phyloP scores from a whole-genome alignment of 2,113 vertebrate species.

The Sebastes schlegelii region DNA sequence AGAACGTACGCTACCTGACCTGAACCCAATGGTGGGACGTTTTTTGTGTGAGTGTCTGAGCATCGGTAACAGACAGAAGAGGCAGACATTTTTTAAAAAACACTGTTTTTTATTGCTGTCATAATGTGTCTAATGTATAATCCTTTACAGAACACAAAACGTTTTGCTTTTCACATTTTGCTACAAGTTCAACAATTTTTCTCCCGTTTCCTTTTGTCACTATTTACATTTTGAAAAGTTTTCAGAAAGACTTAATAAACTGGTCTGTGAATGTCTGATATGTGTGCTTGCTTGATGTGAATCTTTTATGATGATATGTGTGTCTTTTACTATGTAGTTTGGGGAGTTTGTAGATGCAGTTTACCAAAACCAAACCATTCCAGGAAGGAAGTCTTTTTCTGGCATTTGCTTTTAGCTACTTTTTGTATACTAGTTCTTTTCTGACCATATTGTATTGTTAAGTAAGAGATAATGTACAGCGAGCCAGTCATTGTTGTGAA shows the following conservation, averaged over 20 bases:
- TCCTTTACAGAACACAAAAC: slow-evolving; percentile 67
- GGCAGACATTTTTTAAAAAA: slow-evolving; percentile 52
- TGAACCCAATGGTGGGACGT: not conserved
- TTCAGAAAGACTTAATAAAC: slow-evolving; percentile 50
- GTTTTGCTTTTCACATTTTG: slow-evolving; percentile 73
- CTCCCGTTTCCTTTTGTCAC: slow-evolving; percentile 53
- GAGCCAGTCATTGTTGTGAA: too few species aligned
- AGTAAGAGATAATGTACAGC: too few species aligned
- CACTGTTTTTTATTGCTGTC: slow-evolving; percentile 66
- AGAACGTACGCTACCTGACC: not conserved
- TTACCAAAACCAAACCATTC: not conserved
- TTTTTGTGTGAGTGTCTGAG: not conserved
- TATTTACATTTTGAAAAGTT: slow-evolving; percentile 83
- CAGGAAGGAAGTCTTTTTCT: not conserved
- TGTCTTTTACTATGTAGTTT: not conserved
- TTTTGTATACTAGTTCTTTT: not conserved
- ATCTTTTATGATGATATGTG: not conserved
- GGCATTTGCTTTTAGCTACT: not conserved
- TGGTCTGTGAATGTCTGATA: slow-evolving; percentile 40
- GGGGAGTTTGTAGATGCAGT: not conserved
- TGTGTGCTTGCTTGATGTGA: not conserved
- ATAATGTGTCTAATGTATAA: slow-evolving; percentile 61
- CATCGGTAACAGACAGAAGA: slow-evolving; percentile 15
- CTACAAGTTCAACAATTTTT: slow-evolving; percentile 53
- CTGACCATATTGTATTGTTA: not conserved